Evolutionary conservation across 2,797 vertebrate species (phyloP).

Genomic region (Orestias chungarensis): DNA sequence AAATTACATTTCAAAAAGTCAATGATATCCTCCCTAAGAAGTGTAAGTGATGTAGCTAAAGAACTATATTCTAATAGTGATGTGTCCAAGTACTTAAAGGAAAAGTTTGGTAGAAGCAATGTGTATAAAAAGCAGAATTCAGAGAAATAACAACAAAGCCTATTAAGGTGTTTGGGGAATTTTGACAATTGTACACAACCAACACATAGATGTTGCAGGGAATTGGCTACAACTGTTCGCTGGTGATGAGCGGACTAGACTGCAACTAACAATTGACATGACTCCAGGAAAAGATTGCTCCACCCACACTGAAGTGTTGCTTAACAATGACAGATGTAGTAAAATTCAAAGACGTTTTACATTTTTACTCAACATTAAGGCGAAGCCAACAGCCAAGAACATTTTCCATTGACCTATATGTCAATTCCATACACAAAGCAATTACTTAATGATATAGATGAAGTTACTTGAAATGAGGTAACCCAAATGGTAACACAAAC

Average conservation of each 20-base stretch:
- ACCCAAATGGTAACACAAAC: too few species aligned
- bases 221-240: background rate
- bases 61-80: background rate
- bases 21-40: background rate
- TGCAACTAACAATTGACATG: background rate
- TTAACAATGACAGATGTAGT: too few species aligned
- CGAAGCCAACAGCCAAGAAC: too few species aligned
- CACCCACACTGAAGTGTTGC: too few species aligned
- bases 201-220: background rate
- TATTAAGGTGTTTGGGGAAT: background rate
- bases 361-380: too few species aligned
- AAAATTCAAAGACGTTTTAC: too few species aligned
- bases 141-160: background rate
- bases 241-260: background rate
- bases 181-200: background rate
- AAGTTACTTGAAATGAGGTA: too few species aligned
- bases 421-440: too few species aligned
- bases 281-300: too few species aligned
- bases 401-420: too few species aligned
- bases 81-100: background rate
- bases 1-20: too few species aligned
- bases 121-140: background rate
- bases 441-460: too few species aligned
- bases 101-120: background rate
- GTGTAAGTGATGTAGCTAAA: background rate